Evolutionary conservation across 2,888 invertebrate genomes (phyloP), one percentile per base, ranked within the genome.

Genomic region (Endomychus coccineus): DNA sequence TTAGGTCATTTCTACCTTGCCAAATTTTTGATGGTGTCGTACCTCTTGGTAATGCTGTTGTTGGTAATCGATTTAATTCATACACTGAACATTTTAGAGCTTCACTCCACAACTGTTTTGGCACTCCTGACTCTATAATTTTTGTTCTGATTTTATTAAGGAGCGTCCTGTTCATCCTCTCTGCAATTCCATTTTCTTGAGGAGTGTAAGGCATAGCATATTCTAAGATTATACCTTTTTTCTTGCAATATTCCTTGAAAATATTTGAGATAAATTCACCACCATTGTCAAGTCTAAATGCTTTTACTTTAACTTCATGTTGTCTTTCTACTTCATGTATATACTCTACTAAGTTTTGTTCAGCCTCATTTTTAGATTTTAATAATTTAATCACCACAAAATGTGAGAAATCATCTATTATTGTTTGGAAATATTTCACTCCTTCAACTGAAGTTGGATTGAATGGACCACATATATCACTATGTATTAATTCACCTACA

Each of bases 61-160:
- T 23, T 13, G 42, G 34, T 10, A n/a, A 4, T 7, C 27, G n/a
- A 16, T 34, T 34, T 2, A 27, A 4, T 13, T 27, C 21, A 27
- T 27, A 23, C 3, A 14, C 44, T 9, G 47, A 42, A 40, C 49
- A 46, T 22, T 16, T 13, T 16, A 54, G 24, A 16, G 46, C 50
- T 36, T 48, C 46, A 10, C 48, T 41, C 51, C 51, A 51, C 10
- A 48, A 35, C 27, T 42, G 16, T 34, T 41, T 43, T 5, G 46
- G 42, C 17, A 50, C 15, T 14, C 45, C 44, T 12, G 46, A 41
- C 16, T 51, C 43, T 15, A 33, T 7, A 24, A 52, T 30, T 34
- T 43, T 45, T 13, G 40, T 39, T 28, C 50, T 27, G 7, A 45
- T 42, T 27, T 42, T 51, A 19, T 46, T 36, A 7, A 30, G 9